These are phyloP conservation scores for Drosophila tsacasi DNA, from an alignment of 1,140 invertebrate genomes.

Conservation along the genomic window DNA sequence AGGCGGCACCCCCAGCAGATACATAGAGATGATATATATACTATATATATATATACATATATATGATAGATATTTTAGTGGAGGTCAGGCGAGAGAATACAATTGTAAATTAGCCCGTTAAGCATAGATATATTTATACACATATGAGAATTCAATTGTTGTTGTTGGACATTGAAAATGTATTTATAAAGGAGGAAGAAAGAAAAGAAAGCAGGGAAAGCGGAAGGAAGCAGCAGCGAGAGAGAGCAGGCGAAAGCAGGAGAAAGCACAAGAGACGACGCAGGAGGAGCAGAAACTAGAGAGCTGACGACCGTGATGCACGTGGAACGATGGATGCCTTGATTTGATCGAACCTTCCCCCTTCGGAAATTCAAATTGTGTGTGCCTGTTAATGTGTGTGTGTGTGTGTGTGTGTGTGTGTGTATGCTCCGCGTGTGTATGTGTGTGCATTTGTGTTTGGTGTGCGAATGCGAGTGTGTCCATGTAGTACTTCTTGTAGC, in stretches of 20 bases:
- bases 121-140: slow-evolving; percentile 70
- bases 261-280: neutral
- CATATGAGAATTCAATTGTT: slow-evolving; percentile 74
- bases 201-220: slow-evolving; percentile 11
- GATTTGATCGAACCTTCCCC: slow-evolving; percentile 35
- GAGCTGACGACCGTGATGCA: slow-evolving; percentile 23
- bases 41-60: slow-evolving; percentile 18
- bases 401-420: slow-evolving; percentile 3
- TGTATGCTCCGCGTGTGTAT: neutral
- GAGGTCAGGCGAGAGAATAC: slow-evolving; percentile 34
- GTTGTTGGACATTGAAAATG: slow-evolving; percentile 90
- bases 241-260: neutral
- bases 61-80: slow-evolving; percentile 42
- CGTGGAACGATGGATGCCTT: slow-evolving; percentile 27
- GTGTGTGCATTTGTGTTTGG: slow-evolving; percentile 1
- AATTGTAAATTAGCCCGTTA: slow-evolving; percentile 72
- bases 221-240: slow-evolving; percentile 3
- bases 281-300: neutral
- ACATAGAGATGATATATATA: slow-evolving; percentile 16
- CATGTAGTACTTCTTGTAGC: slow-evolving; percentile 42
- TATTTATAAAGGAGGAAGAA: slow-evolving; percentile 56
- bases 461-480: slow-evolving; percentile 12
- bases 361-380: slow-evolving; percentile 9
- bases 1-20: slow-evolving; percentile 4
- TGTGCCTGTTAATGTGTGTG: slow-evolving; percentile 16